Conservation (phyloP, 2,113 vertebrate genomes). For the Pachyramphus minor region DNA sequence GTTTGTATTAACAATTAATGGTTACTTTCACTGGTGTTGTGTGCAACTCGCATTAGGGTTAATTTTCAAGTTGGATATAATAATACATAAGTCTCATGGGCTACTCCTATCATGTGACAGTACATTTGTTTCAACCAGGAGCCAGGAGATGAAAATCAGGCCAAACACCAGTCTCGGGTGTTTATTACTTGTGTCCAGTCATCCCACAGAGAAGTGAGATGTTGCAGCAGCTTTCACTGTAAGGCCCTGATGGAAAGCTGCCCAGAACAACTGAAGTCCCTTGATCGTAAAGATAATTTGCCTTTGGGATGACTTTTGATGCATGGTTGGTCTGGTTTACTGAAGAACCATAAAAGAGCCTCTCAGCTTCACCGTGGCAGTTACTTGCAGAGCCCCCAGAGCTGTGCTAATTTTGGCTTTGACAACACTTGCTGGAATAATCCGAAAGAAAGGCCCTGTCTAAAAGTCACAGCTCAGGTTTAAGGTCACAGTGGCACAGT, state of each 20-base stretch:
- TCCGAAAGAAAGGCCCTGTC: background rate
- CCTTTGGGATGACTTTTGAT: constrained; percentile 19
- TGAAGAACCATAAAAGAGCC: background rate
- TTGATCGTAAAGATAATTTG: constrained; percentile 25
- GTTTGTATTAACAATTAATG: constrained; percentile 65
- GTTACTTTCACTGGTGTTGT: constrained; percentile 46
- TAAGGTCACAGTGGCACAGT: background rate
- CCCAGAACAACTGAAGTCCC: constrained; percentile 11
- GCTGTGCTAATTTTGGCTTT: background rate
- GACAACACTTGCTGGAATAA: background rate
- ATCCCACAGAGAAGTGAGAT: constrained; percentile 15
- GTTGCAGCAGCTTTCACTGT: background rate
- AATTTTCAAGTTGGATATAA: constrained; percentile 55
- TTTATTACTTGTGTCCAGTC: constrained; percentile 37
- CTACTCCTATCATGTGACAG: constrained; percentile 41
- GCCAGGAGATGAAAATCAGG: constrained; percentile 46
- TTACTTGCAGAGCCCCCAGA: background rate
- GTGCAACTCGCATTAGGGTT: constrained; percentile 7
- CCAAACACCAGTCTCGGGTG: background rate
- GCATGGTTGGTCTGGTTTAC: background rate
- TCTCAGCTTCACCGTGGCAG: background rate
- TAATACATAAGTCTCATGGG: constrained; percentile 35
- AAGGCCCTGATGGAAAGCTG: constrained; percentile 8
- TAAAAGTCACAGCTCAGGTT: background rate
- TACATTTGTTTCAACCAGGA: constrained; percentile 37